Evolutionary conservation across 2,888 invertebrate genomes (phyloP).

Genomic region (Tinea semifulvella): DNA sequence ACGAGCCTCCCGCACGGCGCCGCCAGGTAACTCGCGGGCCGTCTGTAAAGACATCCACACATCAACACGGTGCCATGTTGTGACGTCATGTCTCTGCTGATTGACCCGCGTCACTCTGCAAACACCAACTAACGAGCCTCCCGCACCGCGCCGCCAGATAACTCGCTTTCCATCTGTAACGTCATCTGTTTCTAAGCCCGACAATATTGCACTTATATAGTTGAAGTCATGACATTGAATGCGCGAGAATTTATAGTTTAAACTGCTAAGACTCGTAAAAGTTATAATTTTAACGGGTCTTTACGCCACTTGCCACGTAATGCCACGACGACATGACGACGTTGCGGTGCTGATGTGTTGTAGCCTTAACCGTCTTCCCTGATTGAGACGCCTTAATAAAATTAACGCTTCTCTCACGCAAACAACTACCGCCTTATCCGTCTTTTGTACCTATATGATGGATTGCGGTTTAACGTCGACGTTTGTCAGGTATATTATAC

Average conservation of each 20-base stretch:
- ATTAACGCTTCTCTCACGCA: conserved; percentile 59
- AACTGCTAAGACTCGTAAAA: too few relatives aligned
- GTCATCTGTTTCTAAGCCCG: too few relatives aligned
- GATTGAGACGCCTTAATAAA: conserved; percentile 64
- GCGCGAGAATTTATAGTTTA: too few relatives aligned
- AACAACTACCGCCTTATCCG: conserved; percentile 49
- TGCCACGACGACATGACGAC: too few relatives aligned
- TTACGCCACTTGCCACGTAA: too few relatives aligned
- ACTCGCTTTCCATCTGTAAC: too few relatives aligned
- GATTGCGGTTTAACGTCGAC: conserved; percentile 54
- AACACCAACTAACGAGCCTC: conserved; percentile 66
- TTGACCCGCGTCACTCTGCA: conserved; percentile 67
- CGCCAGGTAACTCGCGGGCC: background rate
- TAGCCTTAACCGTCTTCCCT: conserved; percentile 51
- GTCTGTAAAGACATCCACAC: too few relatives aligned
- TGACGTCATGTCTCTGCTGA: conserved; percentile 67
- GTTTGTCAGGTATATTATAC: too few relatives aligned
- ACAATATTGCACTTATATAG: too few relatives aligned
- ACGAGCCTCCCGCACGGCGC: conserved; percentile 56
- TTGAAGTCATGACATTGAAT: too few relatives aligned
- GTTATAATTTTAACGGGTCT: too few relatives aligned
- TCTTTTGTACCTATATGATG: conserved; percentile 62
- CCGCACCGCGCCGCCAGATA: conserved; percentile 45
- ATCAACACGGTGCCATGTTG: conserved; percentile 67
- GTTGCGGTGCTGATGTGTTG: too few relatives aligned